These are phyloP conservation scores for Daphoenositta chrysoptera DNA, from an alignment of 2,113 vertebrate genomes.

Conservation along the genomic window DNA sequence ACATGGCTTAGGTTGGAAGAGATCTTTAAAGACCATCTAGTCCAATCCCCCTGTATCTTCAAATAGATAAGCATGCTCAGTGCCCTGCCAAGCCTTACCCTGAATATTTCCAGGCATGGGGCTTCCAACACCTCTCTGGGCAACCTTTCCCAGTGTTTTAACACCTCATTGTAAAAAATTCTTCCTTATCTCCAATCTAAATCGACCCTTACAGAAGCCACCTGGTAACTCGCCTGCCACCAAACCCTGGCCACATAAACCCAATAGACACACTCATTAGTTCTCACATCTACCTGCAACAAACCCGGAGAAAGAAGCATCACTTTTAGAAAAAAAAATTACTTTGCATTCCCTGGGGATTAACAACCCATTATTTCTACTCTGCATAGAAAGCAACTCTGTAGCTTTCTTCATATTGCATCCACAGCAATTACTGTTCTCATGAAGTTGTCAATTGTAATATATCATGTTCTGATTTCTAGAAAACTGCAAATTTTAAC, in stretches of 20 bases:
- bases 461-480: background rate
- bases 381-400: background rate
- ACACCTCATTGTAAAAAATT: background rate
- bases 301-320: background rate
- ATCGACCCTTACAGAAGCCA: accelerated
- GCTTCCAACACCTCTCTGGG: background rate
- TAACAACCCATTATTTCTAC: background rate
- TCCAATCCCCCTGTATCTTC: background rate
- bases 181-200: background rate
- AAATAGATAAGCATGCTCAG: background rate
- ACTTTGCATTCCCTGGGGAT: background rate
- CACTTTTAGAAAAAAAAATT: background rate
- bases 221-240: background rate
- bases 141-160: background rate
- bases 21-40: background rate
- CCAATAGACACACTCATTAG: background rate
- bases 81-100: background rate
- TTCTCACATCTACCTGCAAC: background rate
- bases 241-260: background rate
- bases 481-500: background rate
- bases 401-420: background rate
- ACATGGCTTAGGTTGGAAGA: background rate
- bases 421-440: background rate
- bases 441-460: background rate
- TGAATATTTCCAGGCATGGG: background rate